Conservation (phyloP, 2,888 invertebrate genomes). For the Heliconius cydno region DNA sequence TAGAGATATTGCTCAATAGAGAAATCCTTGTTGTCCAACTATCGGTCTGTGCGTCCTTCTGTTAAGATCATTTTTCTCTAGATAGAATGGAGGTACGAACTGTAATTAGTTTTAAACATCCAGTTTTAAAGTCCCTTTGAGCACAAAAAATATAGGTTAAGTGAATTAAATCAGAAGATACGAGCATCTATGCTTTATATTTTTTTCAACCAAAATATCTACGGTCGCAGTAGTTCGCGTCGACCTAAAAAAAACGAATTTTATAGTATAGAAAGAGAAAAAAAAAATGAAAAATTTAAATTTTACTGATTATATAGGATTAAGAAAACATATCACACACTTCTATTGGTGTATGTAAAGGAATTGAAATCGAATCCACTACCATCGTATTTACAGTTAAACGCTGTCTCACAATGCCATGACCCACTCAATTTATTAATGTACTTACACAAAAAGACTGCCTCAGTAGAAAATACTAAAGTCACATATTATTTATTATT, state of each 20-base stretch:
- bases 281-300: too few relatives aligned
- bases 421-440: neutral
- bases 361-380: neutral
- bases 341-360: too few relatives aligned
- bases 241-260: neutral
- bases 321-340: too few relatives aligned
- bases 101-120: neutral
- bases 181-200: neutral
- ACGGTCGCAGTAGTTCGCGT: neutral
- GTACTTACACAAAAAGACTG: neutral
- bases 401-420: neutral
- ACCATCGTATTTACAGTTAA: neutral
- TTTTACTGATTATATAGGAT: too few relatives aligned
- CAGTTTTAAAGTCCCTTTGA: neutral
- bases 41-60: too few relatives aligned
- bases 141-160: neutral
- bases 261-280: too few relatives aligned
- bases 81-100: neutral
- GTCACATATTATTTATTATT: conserved; percentile 16
- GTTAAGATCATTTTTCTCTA: too few relatives aligned
- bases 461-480: neutral
- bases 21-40: too few relatives aligned
- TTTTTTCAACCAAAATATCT: neutral
- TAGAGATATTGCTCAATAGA: neutral
- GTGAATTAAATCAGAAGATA: neutral